Conservation (phyloP, 2,888 invertebrate genomes). For the Cordilura impudica region DNA sequence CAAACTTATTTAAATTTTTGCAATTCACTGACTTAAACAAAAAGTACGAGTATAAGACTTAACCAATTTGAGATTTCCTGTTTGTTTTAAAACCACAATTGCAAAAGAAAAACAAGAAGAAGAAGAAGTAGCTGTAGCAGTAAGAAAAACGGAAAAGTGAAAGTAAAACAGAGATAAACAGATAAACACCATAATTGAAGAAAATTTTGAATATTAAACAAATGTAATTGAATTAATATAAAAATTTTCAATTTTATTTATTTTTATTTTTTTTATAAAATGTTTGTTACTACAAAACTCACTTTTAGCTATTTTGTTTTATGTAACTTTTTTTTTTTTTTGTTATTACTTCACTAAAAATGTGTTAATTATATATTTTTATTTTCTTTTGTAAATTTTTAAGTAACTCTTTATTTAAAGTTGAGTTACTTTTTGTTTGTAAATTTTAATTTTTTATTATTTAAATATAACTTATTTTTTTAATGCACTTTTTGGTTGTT, state of each 20-base stretch:
- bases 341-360: constrained; percentile 23
- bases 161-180: constrained; percentile 31
- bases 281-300: constrained; percentile 41
- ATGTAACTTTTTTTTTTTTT: constrained; percentile 27
- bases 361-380: constrained; percentile 55
- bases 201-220: background rate
- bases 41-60: constrained; percentile 17
- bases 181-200: background rate
- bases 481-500: constrained; percentile 66
- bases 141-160: constrained; percentile 45
- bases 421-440: constrained; percentile 32
- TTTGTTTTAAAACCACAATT: constrained; percentile 17
- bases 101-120: background rate
- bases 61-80: constrained; percentile 36
- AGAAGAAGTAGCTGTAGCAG: background rate
- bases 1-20: constrained; percentile 40
- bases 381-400: constrained; percentile 28
- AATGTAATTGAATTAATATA: background rate
- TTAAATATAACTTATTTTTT: constrained; percentile 28
- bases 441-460: constrained; percentile 17
- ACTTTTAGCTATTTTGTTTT: constrained; percentile 41
- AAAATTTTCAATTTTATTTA: background rate
- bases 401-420: constrained; percentile 42
- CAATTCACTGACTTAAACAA: constrained; percentile 31
- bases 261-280: background rate